Evolutionary conservation across 2,888 invertebrate genomes (phyloP).

Genomic region (Drosophila aldrichi): DNA sequence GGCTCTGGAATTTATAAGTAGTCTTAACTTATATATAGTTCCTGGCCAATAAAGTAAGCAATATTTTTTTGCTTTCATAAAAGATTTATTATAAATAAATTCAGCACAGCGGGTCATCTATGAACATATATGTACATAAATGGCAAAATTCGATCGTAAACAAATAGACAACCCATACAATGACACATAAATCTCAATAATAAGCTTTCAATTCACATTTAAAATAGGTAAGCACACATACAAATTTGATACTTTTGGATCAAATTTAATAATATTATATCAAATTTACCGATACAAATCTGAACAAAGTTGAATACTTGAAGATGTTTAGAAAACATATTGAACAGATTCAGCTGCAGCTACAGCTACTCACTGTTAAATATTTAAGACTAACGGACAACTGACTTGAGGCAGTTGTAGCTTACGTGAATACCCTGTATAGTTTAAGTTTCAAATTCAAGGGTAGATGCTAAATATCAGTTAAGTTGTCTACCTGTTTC

Average conservation of each 20-base stretch:
- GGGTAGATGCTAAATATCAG: background rate
- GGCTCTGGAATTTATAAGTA: background rate
- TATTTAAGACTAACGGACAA: constrained; percentile 4
- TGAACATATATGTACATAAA: background rate
- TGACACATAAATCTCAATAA: background rate
- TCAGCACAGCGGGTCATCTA: background rate
- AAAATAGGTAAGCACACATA: background rate
- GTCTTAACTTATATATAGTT: background rate
- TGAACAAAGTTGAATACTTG: background rate
- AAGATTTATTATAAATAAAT: background rate
- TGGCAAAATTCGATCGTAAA: background rate
- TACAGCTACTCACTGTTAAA: constrained; percentile 1
- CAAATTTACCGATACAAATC: constrained; percentile 6
- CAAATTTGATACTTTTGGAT: background rate
- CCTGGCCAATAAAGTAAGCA: background rate
- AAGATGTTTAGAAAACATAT: constrained; percentile 2
- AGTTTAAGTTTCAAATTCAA: background rate
- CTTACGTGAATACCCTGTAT: background rate
- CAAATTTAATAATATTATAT: background rate
- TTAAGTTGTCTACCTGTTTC: background rate
- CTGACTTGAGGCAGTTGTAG: background rate
- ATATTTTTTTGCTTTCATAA: background rate
- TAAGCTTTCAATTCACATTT: background rate
- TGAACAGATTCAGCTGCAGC: constrained; percentile 1
- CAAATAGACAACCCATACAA: background rate